These are phyloP conservation scores for Aphis craccivora DNA, from an alignment of 1,140 invertebrate genomes.

Conservation along the genomic window DNA sequence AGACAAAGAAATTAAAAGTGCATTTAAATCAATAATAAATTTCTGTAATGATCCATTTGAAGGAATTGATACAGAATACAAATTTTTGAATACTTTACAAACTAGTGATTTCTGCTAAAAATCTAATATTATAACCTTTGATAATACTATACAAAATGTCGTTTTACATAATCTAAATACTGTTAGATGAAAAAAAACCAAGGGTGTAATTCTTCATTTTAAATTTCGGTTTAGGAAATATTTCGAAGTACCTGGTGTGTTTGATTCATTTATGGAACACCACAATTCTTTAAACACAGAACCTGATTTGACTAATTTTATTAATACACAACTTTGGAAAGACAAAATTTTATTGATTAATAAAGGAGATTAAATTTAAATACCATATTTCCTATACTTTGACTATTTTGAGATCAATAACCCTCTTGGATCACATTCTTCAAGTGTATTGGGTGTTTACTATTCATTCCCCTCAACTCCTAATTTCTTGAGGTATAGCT, in stretches of 20 bases:
- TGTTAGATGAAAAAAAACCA: slow-evolving; percentile 20
- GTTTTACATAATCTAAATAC: background rate
- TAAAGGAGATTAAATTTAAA: background rate
- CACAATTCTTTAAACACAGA: background rate
- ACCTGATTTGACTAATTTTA: background rate
- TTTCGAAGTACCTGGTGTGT: background rate
- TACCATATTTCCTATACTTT: too few relatives aligned
- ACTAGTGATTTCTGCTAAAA: background rate
- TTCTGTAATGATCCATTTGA: slow-evolving; percentile 17
- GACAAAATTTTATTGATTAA: background rate
- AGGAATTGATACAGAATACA: slow-evolving; percentile 4
- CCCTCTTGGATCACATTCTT: too few relatives aligned
- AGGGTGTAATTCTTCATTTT: background rate
- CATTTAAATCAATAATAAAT: background rate
- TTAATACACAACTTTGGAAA: too few relatives aligned
- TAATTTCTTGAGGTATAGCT: too few relatives aligned
- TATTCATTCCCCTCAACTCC: too few relatives aligned
- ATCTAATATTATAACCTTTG: background rate
- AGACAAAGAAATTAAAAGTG: background rate
- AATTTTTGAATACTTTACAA: background rate
- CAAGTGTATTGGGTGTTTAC: too few relatives aligned
- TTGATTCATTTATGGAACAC: background rate
- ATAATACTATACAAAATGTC: background rate
- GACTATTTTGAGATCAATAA: background rate
- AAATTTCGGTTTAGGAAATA: slow-evolving; percentile 26